Percentiles rank a stretch among this genome's conserved stretches.
These are phyloP conservation scores for Cyclophora albipunctata DNA, from an alignment of 2,888 invertebrate genomes.

Conservation along the genomic window DNA sequence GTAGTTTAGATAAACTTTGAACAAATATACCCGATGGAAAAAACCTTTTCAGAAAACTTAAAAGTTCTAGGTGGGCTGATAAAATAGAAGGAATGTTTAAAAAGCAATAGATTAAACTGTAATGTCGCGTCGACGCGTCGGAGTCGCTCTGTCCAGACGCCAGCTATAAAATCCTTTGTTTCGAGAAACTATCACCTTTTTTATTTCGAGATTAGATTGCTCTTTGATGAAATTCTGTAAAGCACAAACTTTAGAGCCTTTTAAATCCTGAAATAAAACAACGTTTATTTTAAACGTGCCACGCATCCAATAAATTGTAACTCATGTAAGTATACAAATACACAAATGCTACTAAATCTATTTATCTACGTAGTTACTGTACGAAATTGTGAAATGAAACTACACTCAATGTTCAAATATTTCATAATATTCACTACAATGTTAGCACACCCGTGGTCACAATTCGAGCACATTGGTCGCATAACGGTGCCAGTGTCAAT, in stretches of 20 bases:
- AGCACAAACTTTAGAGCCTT: no score
- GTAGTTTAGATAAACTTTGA: no score
- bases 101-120: constrained; percentile 9
- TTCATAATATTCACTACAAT: constrained; percentile 7
- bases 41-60: neutral
- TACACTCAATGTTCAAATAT: neutral
- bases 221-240: no score
- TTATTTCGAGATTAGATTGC: neutral
- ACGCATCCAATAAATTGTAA: no score
- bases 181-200: constrained; percentile 7
- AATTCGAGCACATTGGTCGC: constrained; percentile 32
- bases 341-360: no score
- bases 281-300: neutral
- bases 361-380: no score
- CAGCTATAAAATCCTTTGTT: constrained; percentile 17
- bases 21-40: no score
- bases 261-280: neutral
- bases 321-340: no score
- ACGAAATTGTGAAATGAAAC: no score
- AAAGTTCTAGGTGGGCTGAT: constrained; percentile 9
- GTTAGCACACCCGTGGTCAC: constrained; percentile 12
- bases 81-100: constrained; percentile 14
- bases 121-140: constrained; percentile 1
- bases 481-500: constrained; percentile 49
- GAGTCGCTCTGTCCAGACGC: constrained; percentile 3